Evolutionary conservation across 1,140 invertebrate species (phyloP), one percentile per base, ranked within the genome.

Genomic region (Megalopta genalis): DNA sequence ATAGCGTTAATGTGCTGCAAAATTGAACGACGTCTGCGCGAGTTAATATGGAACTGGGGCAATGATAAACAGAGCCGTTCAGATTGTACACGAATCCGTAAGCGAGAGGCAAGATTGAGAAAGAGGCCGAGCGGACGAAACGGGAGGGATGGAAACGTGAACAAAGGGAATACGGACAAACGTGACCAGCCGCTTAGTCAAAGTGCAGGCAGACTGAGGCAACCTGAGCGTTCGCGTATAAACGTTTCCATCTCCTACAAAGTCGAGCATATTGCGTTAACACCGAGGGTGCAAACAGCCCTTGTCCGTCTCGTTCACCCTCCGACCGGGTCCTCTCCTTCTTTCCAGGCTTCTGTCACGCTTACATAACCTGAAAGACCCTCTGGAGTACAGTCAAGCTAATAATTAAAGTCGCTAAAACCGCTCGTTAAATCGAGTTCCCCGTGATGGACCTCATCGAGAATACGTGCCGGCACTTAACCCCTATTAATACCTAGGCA

Each of bases 341-440:
- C 79, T 68, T 71, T 52, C 49, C 52, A 49, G 32, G 49, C n/a
- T 64, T 66, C 65, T 67, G 65, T 74, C 78, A 62, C 71, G 63
- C 60, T 67, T 52, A 66, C 79, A 68, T 75, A 75, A 75, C 46
- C 66, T 37, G 16, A 59, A 66, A 65, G 69, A 73, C 70, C 62
- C 57, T 49, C 10, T 37, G 21, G n/a, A 76, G 79, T 85, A 86
- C 86, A 90, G 86, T 86, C 84, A 66, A 67, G 88, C 90, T 91
- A 91, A 90, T 91, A 90, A 91, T 92, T 90, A 91, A 92, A 90
- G 88, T 70, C 87, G 87, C 89, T 89, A 88, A 88, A 90, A 89
- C 84, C 81, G 88, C 89, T 90, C 89, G 88, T 89, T 90, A 88
- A 82, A 85, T 82, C 71, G 83, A 69, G 64, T 16, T 27, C n/a